These are phyloP conservation scores for Holcopasites calliopsidis DNA, from an alignment of 1,140 invertebrate genomes.

Conservation along the genomic window DNA sequence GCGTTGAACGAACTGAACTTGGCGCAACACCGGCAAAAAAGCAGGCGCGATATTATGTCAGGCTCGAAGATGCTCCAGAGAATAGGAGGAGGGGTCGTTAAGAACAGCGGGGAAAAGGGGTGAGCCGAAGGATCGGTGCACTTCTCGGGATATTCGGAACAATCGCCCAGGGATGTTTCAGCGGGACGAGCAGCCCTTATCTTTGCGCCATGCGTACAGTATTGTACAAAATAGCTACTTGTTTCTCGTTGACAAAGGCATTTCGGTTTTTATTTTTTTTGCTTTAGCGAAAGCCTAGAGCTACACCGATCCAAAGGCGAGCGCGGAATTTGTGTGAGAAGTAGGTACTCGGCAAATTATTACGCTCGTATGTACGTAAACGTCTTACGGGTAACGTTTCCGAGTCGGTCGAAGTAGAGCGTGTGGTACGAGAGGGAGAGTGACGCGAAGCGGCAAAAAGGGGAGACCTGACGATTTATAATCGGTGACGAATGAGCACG, in stretches of 20 bases:
- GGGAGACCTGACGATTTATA: conserved; percentile 59
- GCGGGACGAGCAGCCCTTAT: conserved; percentile 78
- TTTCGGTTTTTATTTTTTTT: too few species aligned
- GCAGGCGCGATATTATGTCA: conserved; percentile 66
- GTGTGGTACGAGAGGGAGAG: neutral
- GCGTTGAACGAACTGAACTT: conserved; percentile 54
- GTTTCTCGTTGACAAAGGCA: too few species aligned
- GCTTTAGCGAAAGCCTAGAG: too few species aligned
- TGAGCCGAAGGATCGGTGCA: conserved; percentile 44
- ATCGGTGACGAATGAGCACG: conserved; percentile 62
- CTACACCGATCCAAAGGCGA: too few species aligned
- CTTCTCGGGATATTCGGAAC: conserved; percentile 65
- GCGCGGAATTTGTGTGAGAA: too few species aligned
- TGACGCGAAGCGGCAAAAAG: neutral
- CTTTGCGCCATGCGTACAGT: conserved; percentile 75
- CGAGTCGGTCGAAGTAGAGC: too few species aligned
- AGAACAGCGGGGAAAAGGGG: conserved; percentile 31
- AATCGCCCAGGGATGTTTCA: conserved; percentile 76
- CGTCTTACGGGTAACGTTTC: too few species aligned
- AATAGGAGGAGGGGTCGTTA: conserved; percentile 62
- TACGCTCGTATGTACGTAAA: too few species aligned
- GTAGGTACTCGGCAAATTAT: too few species aligned
- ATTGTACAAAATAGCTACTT: too few species aligned
- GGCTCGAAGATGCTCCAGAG: conserved; percentile 62
- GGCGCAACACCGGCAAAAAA: conserved; percentile 63